A percentile compares a stretch with the other conserved stretches of the same genome.
These are phyloP conservation scores for Brenthis daphne DNA, from an alignment of 2,888 invertebrate genomes.

Conservation along the genomic window DNA sequence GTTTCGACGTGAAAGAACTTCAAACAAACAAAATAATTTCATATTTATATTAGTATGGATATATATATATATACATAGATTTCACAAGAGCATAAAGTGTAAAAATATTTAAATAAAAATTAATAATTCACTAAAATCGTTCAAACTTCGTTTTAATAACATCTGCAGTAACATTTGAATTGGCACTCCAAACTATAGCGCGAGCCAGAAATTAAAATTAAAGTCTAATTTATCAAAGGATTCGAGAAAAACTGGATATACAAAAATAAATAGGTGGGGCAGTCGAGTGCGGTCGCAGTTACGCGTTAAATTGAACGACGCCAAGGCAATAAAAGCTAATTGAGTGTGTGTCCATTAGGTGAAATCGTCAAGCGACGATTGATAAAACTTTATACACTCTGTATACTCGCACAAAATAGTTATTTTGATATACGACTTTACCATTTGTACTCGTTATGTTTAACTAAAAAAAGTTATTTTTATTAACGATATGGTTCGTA, in stretches of 20 bases:
- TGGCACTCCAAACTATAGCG: slow-evolving; percentile 17
- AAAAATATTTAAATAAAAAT: not conserved
- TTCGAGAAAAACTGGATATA: slow-evolving; percentile 54
- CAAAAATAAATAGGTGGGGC: slow-evolving; percentile 71
- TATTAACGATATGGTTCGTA: too few species aligned
- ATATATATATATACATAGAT: too few species aligned
- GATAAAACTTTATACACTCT: slow-evolving; percentile 44
- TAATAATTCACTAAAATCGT: slow-evolving; percentile 3
- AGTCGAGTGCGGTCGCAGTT: slow-evolving; percentile 67
- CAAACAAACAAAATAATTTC: too few species aligned
- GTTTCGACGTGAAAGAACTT: too few species aligned
- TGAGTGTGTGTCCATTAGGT: slow-evolving; percentile 74
- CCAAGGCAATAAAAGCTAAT: slow-evolving; percentile 74
- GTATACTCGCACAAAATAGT: slow-evolving; percentile 28
- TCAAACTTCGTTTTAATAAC: slow-evolving; percentile 22
- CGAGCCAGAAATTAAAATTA: slow-evolving; percentile 15
- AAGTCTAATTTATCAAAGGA: slow-evolving; percentile 37
- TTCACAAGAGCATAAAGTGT: not conserved
- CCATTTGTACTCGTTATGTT: not conserved
- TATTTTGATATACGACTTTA: slow-evolving; percentile 11
- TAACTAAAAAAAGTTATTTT: not conserved
- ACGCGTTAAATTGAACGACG: slow-evolving; percentile 76
- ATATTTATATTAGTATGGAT: too few species aligned
- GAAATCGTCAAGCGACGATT: slow-evolving; percentile 56
- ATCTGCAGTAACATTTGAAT: slow-evolving; percentile 25